These are phyloP conservation scores for Brachionus manjavacas DNA, from an alignment of 1,140 invertebrate species.

Conservation along the genomic window DNA sequence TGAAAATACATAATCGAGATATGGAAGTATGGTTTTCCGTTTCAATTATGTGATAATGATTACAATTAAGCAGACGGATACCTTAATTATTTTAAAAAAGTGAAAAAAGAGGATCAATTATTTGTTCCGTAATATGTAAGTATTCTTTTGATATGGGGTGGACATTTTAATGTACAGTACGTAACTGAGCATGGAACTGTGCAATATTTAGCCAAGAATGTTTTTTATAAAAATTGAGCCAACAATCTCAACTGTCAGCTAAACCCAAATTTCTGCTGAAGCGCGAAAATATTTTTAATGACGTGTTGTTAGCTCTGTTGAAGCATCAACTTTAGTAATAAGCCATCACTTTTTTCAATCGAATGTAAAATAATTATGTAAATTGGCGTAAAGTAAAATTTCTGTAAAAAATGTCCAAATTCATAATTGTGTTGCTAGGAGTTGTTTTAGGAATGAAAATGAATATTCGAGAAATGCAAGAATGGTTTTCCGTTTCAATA, in stretches of 20 bases:
- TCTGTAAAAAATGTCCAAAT: background rate
- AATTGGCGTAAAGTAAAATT: background rate
- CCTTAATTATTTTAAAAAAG: background rate
- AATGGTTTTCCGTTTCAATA: background rate
- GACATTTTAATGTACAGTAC: background rate
- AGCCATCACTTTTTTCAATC: too few species aligned
- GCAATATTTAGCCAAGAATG: background rate
- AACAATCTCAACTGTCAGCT: background rate
- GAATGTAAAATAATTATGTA: background rate
- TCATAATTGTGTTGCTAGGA: background rate
- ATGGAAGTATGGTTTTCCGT: background rate
- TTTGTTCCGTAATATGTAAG: background rate
- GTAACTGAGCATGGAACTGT: background rate
- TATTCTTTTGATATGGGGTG: background rate
- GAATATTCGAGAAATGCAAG: background rate
- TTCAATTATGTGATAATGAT: background rate
- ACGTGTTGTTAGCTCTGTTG: too few species aligned
- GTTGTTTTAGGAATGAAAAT: background rate
- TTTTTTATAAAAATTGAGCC: conserved; percentile 1
- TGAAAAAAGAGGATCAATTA: background rate
- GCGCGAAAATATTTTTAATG: background rate
- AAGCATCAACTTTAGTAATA: too few species aligned
- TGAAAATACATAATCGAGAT: background rate
- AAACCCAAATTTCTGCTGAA: background rate
- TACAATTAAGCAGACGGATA: background rate